A percentile compares a stretch with the other conserved stretches of the same genome.
Evolutionary conservation across 2,888 invertebrate genomes (phyloP).

Genomic region (Adineta ricciae): DNA sequence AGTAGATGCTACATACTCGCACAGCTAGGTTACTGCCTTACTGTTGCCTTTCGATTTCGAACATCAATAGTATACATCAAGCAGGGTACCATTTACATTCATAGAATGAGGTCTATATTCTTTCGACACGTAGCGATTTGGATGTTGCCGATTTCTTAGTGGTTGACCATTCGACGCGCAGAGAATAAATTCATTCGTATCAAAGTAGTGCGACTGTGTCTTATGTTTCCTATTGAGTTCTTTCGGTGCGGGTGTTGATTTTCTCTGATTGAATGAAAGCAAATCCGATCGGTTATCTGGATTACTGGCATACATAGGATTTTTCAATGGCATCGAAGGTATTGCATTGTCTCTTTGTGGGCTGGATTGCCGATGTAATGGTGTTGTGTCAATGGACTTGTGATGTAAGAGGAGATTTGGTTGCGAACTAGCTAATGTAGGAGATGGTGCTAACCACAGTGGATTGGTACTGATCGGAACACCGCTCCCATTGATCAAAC

Average conservation of each 20-base stretch:
- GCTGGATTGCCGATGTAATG: background rate
- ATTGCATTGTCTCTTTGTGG: background rate
- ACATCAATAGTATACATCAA: constrained; percentile 14
- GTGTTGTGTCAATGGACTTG: background rate
- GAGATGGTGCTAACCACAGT: background rate
- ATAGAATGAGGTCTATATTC: constrained; percentile 15
- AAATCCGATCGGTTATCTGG: background rate
- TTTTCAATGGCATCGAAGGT: background rate
- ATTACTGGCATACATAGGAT: background rate
- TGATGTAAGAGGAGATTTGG: background rate
- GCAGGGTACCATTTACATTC: background rate
- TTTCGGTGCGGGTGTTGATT: background rate
- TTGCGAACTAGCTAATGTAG: background rate
- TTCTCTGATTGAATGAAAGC: background rate
- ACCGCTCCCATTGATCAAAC: background rate
- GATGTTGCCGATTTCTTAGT: background rate
- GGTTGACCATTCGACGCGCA: background rate
- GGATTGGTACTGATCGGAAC: background rate
- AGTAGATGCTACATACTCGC: background rate
- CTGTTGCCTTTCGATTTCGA: background rate
- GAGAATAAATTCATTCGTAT: constrained; percentile 14
- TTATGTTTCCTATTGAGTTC: background rate
- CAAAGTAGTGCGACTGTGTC: background rate
- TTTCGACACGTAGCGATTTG: background rate
- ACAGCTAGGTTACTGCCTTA: background rate